Evolutionary conservation across 1,140 invertebrate species (phyloP).

Genomic region (Gryon sp.): DNA sequence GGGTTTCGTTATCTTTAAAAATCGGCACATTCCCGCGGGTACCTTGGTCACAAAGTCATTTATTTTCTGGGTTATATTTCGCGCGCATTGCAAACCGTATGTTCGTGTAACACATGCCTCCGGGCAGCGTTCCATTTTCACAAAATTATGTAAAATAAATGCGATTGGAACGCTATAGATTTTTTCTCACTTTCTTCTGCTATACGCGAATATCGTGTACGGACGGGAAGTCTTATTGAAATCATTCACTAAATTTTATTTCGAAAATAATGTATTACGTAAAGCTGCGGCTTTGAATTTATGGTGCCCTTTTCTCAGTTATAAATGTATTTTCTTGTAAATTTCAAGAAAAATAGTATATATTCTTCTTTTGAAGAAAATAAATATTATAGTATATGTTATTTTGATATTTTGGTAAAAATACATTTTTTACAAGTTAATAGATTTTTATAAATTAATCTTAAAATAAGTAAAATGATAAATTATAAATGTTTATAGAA

Average conservation of each 20-base stretch:
- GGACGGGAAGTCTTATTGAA: background rate
- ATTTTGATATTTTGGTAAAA: no score
- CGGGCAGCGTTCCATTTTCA: slow-evolving; percentile 36
- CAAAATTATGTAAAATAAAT: slow-evolving; percentile 53
- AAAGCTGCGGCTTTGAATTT: background rate
- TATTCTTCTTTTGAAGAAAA: no score
- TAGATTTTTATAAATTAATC: no score
- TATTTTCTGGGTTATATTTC: slow-evolving; percentile 57
- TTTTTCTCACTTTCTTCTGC: no score
- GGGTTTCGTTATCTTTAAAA: slow-evolving; percentile 43
- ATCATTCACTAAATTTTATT: slow-evolving; percentile 6
- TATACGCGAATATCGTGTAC: background rate
- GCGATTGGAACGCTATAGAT: slow-evolving; percentile 22
- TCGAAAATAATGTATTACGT: slow-evolving; percentile 5
- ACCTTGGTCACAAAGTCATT: slow-evolving; percentile 56
- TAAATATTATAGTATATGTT: no score
- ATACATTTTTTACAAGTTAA: no score
- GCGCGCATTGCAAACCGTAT: slow-evolving; percentile 17
- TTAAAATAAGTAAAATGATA: background rate
- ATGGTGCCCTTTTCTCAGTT: background rate
- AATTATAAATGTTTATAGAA: no score
- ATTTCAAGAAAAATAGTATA: no score
- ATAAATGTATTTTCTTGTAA: no score
- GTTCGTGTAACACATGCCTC: slow-evolving; percentile 35
- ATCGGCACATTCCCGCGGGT: slow-evolving; percentile 53